These are phyloP conservation scores for Drosophila simulans DNA, from an alignment of 1,140 invertebrate species.

Conservation along the genomic window DNA sequence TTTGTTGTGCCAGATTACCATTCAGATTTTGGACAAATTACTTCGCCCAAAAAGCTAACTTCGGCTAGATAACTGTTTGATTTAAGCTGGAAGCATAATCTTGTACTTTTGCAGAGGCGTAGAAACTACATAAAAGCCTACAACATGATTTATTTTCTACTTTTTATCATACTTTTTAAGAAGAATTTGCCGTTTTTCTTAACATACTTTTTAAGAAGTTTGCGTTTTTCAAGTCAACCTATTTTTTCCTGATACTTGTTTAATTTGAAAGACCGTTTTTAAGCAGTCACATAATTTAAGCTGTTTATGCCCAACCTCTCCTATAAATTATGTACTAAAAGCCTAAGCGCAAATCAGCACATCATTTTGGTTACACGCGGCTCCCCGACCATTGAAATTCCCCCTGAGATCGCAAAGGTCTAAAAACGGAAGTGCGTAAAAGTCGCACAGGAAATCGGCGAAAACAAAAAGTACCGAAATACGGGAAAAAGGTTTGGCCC, in stretches of 20 bases:
- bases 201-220: no score
- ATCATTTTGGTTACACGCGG: slow-evolving; percentile 64
- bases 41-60: slow-evolving; percentile 7
- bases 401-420: slow-evolving; percentile 13
- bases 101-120: background rate
- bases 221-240: background rate
- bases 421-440: slow-evolving; percentile 65
- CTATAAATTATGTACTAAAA: slow-evolving; percentile 80
- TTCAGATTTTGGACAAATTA: slow-evolving; percentile 27
- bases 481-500: slow-evolving; percentile 46
- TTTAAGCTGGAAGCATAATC: no score
- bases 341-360: slow-evolving; percentile 68
- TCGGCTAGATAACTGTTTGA: background rate
- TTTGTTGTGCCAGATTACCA: slow-evolving; percentile 26
- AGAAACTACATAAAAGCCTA: background rate
- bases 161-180: no score
- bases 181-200: no score
- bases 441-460: slow-evolving; percentile 63
- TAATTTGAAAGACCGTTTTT: slow-evolving; percentile 30
- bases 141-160: no score
- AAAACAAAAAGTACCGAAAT: slow-evolving; percentile 46
- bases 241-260: slow-evolving; percentile 11
- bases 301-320: slow-evolving; percentile 66
- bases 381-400: slow-evolving; percentile 9
- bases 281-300: slow-evolving; percentile 70